Conservation (phyloP, 1,140 invertebrate species). For the Lucilia sericata region DNA sequence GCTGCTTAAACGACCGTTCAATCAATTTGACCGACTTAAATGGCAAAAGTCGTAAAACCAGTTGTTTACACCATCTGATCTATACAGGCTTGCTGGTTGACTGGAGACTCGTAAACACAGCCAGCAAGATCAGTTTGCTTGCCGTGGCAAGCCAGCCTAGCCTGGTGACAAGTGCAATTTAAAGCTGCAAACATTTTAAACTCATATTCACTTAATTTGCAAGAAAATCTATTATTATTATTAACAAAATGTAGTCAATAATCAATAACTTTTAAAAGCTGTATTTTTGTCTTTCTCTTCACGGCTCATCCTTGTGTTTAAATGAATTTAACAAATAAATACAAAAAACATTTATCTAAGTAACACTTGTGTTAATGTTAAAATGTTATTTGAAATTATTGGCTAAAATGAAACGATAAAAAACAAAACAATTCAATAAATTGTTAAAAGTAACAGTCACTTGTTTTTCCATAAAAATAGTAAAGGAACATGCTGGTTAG, state of each 20-base stretch:
- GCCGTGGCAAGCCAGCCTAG: neutral
- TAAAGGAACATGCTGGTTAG: constrained; percentile 21
- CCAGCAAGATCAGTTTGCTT: neutral
- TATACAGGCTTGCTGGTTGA: neutral
- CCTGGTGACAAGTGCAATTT: constrained; percentile 16
- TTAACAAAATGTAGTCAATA: no score
- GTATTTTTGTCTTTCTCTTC: no score
- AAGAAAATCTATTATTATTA: neutral
- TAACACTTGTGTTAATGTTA: no score
- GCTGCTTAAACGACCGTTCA: constrained; percentile 40
- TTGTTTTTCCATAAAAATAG: no score
- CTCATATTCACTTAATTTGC: neutral
- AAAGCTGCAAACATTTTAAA: neutral
- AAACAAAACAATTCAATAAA: no score
- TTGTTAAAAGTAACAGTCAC: no score
- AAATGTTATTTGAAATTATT: no score
- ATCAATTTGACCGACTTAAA: constrained; percentile 50
- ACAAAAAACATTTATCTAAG: no score
- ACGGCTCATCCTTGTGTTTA: no score
- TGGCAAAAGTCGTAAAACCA: constrained; percentile 47
- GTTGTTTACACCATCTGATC: constrained; percentile 17
- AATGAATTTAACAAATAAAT: no score
- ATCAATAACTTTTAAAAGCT: no score
- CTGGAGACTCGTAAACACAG: neutral
- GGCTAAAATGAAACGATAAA: no score